Conservation (phyloP, 2,888 invertebrate species). For the Argyra leucocephala region DNA sequence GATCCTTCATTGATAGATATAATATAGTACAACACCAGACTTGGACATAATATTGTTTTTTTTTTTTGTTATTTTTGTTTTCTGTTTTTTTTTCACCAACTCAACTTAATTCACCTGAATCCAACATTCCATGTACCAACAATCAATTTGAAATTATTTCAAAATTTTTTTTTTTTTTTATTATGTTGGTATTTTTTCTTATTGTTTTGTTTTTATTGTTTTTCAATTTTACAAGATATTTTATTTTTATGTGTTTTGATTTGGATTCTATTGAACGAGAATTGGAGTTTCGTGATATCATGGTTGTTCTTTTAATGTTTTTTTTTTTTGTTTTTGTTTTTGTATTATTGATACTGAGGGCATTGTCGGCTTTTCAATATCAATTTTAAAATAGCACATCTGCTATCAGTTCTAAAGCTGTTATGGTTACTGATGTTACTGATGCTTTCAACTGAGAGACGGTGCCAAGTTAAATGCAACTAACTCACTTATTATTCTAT, state of each 20-base stretch:
- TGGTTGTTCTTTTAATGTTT: background rate
- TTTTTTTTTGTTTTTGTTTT: background rate
- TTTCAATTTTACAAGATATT: no score
- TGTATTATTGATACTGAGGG: background rate
- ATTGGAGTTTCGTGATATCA: background rate
- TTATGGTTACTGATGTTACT: no score
- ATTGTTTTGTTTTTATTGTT: background rate
- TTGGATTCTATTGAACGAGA: no score
- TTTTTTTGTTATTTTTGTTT: background rate
- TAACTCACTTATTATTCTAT: no score
- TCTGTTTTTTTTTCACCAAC: background rate
- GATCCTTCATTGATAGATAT: background rate
- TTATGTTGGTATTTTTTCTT: background rate
- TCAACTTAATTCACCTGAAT: slow-evolving; percentile 2
- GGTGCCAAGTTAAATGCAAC: no score
- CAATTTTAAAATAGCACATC: background rate
- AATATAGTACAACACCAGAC: background rate
- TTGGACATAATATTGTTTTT: background rate
- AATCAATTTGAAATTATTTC: background rate
- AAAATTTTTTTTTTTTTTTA: background rate
- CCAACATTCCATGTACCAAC: background rate
- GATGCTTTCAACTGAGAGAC: no score
- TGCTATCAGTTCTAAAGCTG: no score
- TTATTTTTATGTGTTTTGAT: no score
- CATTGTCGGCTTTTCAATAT: background rate